phyloP scores from a whole-genome alignment of 2,113 vertebrate species.

The Sinocyclocheilus anophthalmus region DNA sequence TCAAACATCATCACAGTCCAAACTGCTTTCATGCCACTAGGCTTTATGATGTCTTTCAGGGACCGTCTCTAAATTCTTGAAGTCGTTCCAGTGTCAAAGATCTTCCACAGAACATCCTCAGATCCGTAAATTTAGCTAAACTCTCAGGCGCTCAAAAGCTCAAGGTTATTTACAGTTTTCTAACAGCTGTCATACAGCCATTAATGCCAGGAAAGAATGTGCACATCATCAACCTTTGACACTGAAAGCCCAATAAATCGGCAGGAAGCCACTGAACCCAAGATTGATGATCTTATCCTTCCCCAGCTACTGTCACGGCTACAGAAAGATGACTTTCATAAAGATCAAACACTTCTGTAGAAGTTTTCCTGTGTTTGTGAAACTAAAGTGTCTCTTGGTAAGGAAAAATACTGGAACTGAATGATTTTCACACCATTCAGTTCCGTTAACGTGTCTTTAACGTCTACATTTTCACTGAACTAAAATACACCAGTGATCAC shows the following conservation, averaged over 20 bases:
- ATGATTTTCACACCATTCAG: neutral
- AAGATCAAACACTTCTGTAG: constrained; percentile 8
- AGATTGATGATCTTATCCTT: constrained; percentile 69
- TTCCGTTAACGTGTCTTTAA: neutral
- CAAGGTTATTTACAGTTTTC: constrained; percentile 74
- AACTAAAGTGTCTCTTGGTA: neutral
- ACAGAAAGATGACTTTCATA: constrained; percentile 53
- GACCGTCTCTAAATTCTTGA: constrained; percentile 28
- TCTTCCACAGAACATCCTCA: constrained; percentile 49
- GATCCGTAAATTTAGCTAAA: constrained; percentile 64
- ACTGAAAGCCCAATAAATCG: constrained; percentile 74
- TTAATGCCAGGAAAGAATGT: constrained; percentile 72
- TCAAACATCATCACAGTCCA: neutral
- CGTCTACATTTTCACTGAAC: neutral
- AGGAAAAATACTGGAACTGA: neutral
- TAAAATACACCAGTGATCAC: neutral
- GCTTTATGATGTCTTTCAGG: constrained; percentile 37
- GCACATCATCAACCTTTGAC: constrained; percentile 71
- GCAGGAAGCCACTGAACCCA: constrained; percentile 49
- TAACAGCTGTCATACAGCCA: constrained; percentile 61
- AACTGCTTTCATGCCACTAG: neutral
- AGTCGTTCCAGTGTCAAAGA: constrained; percentile 42
- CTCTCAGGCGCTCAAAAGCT: constrained; percentile 69
- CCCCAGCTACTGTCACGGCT: constrained; percentile 67
- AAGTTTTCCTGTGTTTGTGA: constrained; percentile 9